phyloP scores from a whole-genome alignment of 2,113 vertebrate genomes.

The Xenopus borealis region DNA sequence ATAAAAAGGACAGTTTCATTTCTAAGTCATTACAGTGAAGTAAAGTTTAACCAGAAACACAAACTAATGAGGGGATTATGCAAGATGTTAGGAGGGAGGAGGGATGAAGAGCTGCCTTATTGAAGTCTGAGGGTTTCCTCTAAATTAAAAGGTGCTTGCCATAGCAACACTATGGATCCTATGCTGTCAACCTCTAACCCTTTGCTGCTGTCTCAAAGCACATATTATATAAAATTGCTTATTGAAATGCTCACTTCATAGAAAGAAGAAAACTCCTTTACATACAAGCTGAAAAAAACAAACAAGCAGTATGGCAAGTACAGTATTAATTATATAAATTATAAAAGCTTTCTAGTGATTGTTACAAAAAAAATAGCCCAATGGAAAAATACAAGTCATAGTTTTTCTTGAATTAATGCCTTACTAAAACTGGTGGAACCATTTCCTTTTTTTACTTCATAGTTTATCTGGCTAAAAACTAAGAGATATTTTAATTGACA shows the following conservation, averaged over 20 bases:
- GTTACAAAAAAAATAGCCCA: neutral
- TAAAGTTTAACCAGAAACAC: neutral
- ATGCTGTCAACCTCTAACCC: constrained; percentile 11
- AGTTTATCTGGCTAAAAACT: neutral
- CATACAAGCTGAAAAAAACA: neutral
- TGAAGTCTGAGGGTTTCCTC: constrained; percentile 23
- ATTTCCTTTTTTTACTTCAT: neutral
- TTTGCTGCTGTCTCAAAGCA: neutral
- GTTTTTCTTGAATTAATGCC: neutral
- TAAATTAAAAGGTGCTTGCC: constrained; percentile 29
- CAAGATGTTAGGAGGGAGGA: neutral
- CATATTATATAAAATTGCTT: neutral
- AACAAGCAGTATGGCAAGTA: neutral
- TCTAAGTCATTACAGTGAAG: constrained; percentile 1
- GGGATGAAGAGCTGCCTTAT: constrained; percentile 23
- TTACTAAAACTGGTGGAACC: neutral
- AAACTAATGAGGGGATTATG: constrained; percentile 27
- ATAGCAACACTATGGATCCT: constrained; percentile 24
- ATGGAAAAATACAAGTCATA: neutral
- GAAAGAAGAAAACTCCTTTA: no score
- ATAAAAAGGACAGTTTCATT: constrained; percentile 1
- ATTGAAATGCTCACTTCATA: no score
- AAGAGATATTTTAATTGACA: neutral
- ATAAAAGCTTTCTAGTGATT: neutral
- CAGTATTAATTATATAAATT: constrained; percentile 31